A percentile compares a stretch with the other conserved stretches of the same genome.
Conservation (phyloP, 2,113 vertebrate species). For the Equus przewalskii region DNA sequence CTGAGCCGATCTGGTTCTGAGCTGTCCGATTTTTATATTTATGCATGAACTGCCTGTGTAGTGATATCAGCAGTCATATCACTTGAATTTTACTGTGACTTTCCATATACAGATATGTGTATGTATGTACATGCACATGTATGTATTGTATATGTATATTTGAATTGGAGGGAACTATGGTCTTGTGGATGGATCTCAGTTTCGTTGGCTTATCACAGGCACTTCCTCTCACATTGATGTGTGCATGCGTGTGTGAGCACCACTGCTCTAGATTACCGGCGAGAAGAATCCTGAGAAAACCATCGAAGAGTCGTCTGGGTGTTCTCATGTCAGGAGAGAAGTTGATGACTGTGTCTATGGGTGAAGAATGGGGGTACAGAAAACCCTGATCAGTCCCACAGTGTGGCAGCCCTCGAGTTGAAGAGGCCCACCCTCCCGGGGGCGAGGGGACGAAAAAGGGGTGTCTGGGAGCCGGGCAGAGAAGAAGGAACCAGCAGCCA, state of each 20-base stretch:
- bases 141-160: background rate
- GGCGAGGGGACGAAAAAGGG: rapidly evolving
- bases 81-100: background rate
- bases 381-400: background rate
- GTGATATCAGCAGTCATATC: too few species aligned
- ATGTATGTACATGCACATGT: background rate
- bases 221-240: rapidly evolving
- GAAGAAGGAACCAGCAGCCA: background rate
- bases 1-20: background rate
- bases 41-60: rapidly evolving
- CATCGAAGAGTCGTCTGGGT: rapidly evolving
- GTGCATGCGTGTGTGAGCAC: rapidly evolving
- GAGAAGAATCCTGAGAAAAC: background rate
- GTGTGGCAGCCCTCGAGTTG: background rate
- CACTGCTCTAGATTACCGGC: background rate
- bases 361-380: too few species aligned
- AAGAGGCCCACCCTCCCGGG: background rate
- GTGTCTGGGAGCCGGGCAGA: background rate
- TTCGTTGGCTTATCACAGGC: background rate
- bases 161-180: background rate
- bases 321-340: background rate
- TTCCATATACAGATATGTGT: background rate
- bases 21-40: background rate
- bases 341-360: background rate
- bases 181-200: background rate